Conservation (phyloP, 2,113 vertebrate genomes). For the Phocoena sinus region DNA sequence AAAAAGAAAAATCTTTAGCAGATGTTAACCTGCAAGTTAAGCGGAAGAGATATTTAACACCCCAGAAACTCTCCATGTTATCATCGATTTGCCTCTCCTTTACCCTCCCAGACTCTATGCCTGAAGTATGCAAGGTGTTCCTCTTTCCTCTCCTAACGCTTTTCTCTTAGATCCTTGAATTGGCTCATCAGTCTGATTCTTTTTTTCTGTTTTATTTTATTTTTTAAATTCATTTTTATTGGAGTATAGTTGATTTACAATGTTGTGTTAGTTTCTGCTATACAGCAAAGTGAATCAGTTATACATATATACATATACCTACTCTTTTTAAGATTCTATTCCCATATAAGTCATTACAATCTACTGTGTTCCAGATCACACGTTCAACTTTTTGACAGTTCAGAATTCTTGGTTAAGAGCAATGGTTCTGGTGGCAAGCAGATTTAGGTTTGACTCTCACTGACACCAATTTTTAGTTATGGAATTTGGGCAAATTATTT, state of each 20-base stretch:
- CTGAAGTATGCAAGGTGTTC: not conserved
- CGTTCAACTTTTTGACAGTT: not conserved
- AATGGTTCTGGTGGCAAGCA: not conserved
- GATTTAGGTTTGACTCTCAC: conserved; percentile 1
- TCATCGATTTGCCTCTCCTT: not conserved
- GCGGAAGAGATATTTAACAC: not conserved
- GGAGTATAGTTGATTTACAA: no score
- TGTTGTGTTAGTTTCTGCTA: no score
- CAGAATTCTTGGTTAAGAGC: not conserved
- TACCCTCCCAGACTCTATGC: not conserved
- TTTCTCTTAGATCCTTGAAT: not conserved
- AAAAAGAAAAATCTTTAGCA: not conserved
- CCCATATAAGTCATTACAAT: no score
- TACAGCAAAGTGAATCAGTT: no score
- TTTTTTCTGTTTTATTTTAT: no score
- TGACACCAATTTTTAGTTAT: not conserved
- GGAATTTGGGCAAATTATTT: conserved; percentile 1
- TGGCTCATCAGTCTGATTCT: not conserved
- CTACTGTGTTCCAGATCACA: not conserved
- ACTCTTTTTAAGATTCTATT: no score
- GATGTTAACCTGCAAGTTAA: not conserved
- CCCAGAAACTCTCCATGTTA: not conserved
- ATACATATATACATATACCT: no score
- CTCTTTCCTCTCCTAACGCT: not conserved
- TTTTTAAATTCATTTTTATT: no score